phyloP scores from a whole-genome alignment of 2,888 invertebrate species.

The Antheraea assamensis region DNA sequence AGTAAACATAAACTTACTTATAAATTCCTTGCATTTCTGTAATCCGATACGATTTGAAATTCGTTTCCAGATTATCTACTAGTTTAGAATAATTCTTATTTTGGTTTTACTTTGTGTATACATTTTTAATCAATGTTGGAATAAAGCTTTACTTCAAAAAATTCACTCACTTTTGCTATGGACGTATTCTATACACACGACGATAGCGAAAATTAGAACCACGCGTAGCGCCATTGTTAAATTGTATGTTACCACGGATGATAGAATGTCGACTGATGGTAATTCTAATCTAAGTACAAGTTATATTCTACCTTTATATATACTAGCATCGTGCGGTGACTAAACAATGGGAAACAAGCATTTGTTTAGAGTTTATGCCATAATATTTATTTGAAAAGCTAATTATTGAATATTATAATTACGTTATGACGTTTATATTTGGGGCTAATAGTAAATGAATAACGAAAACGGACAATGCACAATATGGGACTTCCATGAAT shows the following conservation, averaged over 20 bases:
- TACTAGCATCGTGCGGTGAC: conserved; percentile 14
- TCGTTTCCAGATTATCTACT: background rate
- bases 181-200: conserved; percentile 33
- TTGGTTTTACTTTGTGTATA: background rate
- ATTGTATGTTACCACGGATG: conserved; percentile 19
- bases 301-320: conserved; percentile 24
- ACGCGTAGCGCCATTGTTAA: conserved; percentile 52
- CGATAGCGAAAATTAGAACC: conserved; percentile 44
- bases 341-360: conserved; percentile 17
- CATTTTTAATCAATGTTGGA: background rate
- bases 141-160: background rate
- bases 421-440: background rate
- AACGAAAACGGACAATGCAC: too few relatives aligned
- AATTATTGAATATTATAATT: background rate
- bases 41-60: background rate
- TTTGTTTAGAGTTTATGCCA: background rate
- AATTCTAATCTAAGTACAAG: conserved; percentile 30
- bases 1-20: too few relatives aligned
- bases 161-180: conserved; percentile 48
- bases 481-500: too few relatives aligned
- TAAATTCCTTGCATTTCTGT: too few relatives aligned
- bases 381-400: background rate
- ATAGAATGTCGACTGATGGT: conserved; percentile 31
- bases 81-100: background rate
- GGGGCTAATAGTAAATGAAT: too few relatives aligned